phyloP scores from a whole-genome alignment of 2,888 invertebrate genomes.

The Heteropelma amictum region DNA sequence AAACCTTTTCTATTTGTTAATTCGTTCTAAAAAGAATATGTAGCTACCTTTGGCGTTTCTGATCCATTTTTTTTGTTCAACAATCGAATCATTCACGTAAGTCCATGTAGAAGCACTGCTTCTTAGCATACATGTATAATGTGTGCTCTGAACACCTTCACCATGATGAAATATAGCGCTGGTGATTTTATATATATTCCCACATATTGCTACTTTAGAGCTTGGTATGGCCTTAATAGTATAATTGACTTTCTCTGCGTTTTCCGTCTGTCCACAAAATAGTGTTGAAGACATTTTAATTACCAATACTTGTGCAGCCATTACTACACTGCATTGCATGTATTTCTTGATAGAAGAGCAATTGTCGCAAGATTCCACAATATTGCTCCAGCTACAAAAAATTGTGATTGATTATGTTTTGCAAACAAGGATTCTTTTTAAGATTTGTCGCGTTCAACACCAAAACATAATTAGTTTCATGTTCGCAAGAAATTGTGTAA shows the following conservation, averaged over 20 bases:
- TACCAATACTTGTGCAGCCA: background rate
- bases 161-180: slow-evolving; percentile 24
- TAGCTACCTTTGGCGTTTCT: slow-evolving; percentile 18
- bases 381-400: slow-evolving; percentile 1
- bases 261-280: background rate
- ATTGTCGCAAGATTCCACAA: background rate
- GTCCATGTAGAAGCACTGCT: slow-evolving; percentile 13
- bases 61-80: slow-evolving; percentile 13
- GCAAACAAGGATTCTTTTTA: background rate
- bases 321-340: background rate
- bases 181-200: slow-evolving; percentile 10
- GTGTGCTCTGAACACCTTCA: background rate
- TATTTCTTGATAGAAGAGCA: background rate
- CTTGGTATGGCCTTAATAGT: slow-evolving; percentile 18
- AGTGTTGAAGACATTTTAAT: background rate
- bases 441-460: background rate
- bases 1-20: background rate
- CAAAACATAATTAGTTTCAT: slow-evolving; percentile 4
- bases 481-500: background rate
- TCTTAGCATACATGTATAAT: slow-evolving; percentile 31
- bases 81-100: slow-evolving; percentile 8
- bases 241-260: background rate
- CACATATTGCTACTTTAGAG: background rate
- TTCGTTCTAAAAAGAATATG: no score
- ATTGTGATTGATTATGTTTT: slow-evolving; percentile 3